phyloP scores from a whole-genome alignment of 2,113 vertebrate species.

The Pterocles burchelli region DNA sequence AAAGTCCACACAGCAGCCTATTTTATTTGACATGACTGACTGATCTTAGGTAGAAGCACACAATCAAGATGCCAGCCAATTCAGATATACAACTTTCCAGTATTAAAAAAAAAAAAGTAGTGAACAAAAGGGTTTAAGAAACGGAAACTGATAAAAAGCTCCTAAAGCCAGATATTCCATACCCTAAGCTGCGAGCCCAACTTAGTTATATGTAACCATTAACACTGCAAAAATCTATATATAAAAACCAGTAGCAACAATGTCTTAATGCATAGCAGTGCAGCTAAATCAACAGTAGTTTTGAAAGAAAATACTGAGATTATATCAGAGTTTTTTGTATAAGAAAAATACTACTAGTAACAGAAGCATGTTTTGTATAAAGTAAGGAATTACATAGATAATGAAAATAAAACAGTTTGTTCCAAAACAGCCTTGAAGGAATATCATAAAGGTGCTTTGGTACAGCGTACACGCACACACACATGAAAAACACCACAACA shows the following conservation, averaged over 20 bases:
- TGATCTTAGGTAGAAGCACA: not conserved
- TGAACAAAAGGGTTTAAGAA: not conserved
- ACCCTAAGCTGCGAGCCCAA: not conserved
- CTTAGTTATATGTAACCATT: not conserved
- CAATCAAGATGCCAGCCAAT: not conserved
- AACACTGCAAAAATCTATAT: not conserved
- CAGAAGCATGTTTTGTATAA: not conserved
- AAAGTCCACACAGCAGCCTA: not conserved
- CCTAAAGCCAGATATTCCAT: not conserved
- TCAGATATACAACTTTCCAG: not conserved
- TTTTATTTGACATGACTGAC: not conserved
- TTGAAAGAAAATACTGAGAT: not conserved
- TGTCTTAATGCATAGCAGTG: not conserved
- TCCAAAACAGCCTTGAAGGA: not conserved
- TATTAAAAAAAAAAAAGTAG: not conserved
- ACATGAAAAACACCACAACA: not conserved
- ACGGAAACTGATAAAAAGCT: not conserved
- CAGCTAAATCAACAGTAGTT: not conserved
- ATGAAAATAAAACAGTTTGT: not conserved
- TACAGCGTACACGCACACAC: rapidly evolving
- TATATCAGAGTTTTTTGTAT: not conserved
- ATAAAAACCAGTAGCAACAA: not conserved
- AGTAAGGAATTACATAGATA: not conserved
- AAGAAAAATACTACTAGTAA: not conserved
- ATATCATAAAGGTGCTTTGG: not conserved